These are phyloP conservation scores for Otolemur garnettii DNA, from an alignment of 2,113 vertebrate species.

Conservation along the genomic window DNA sequence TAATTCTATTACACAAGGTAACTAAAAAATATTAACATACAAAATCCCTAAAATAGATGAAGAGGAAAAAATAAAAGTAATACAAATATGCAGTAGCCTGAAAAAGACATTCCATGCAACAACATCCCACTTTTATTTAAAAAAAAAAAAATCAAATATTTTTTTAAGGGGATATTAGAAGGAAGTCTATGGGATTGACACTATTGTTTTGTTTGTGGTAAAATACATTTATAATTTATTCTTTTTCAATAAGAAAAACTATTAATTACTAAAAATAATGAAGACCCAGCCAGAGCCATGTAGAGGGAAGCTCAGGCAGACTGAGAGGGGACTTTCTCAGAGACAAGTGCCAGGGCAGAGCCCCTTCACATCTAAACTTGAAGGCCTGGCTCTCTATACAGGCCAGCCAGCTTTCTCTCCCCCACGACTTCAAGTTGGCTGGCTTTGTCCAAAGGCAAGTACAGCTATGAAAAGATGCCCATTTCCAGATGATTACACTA, in stretches of 20 bases:
- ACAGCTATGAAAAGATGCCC: background rate
- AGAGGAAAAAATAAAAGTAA: background rate
- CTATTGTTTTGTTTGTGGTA: background rate
- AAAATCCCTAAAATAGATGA: background rate
- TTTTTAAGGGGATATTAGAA: constrained; percentile 35
- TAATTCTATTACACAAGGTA: background rate
- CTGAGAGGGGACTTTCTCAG: no score
- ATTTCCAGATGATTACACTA: background rate
- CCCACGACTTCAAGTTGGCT: background rate
- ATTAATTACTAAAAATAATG: background rate
- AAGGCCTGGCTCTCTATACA: background rate
- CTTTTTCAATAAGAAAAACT: background rate
- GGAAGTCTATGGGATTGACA: no score
- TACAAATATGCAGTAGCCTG: background rate
- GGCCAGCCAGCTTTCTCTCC: no score
- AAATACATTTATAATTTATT: background rate
- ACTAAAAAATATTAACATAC: constrained; percentile 15
- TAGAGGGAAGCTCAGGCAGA: accelerated
- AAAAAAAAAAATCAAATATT: background rate
- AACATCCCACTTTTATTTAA: background rate
- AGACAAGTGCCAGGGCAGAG: accelerated
- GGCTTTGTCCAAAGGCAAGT: background rate
- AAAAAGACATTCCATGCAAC: background rate
- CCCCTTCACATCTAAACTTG: background rate
- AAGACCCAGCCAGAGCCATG: background rate